Base-by-base conservation (phyloP, 23 tunicate species). In the Oikopleura dioica region DNA sequence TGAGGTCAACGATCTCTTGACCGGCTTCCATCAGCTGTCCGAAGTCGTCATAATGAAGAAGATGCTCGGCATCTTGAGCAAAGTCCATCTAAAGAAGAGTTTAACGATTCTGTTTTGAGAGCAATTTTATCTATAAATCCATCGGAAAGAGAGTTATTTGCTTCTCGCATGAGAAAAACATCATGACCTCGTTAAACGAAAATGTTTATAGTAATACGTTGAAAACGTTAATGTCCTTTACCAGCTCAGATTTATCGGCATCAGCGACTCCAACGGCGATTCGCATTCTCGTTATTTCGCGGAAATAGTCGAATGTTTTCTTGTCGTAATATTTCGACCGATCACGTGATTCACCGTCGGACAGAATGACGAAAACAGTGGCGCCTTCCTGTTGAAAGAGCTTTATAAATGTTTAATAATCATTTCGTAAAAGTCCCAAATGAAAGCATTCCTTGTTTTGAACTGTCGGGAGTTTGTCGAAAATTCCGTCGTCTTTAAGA, bases 21-120 rank as follows among this genome's bases (percentile, higher is more conserved):
- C 72, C 72, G 72, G 72, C 72, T 28, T 63, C 72, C 4, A 63
- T 31, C 29, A 63, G 72, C 33, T 63, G 72, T 5, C 33, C 72
- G 33, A 63, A 63, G 26, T 63, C 72, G 33, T 63, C 72, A 28
- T 63, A 63, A 63, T 24, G 30, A 24, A 63, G 72, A 28, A 63
- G 16, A 28, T 63, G 72, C 30, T 23, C 2, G 33, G 16, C 72
- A 63, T 63, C 72, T 28, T 63, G 72, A 28, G 72, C 72, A 28
- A 63, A 63, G 33, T 63, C 72, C 16, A 28, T 21, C 72, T 21
- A 2, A 63, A 2, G 26, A 63, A 63, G 55, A 44, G 16, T 44
- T 9, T 44, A 44, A 44, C 9, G 16, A 9, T 44, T 44, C 16
- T 44, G 55, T 9, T 16, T 9, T 9, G 55, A 44, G 16, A 44